A percentile compares a stretch with the other conserved stretches of the same genome.
Conservation (phyloP, 2,797 vertebrate genomes). For the Numenius phaeopus region DNA sequence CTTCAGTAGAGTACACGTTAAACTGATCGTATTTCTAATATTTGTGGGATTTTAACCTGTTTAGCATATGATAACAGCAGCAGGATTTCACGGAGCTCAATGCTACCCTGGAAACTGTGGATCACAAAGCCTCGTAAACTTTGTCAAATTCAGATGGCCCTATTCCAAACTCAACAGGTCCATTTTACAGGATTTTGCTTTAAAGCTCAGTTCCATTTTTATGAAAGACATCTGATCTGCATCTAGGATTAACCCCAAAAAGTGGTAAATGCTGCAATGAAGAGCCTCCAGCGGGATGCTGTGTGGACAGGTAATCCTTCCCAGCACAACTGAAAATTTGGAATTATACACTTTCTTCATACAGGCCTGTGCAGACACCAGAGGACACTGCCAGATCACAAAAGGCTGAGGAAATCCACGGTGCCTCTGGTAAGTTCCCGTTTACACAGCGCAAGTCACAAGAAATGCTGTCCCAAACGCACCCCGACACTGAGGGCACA, state of each 20-base stretch:
- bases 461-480: not conserved
- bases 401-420: not conserved
- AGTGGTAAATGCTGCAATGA: not conserved
- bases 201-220: not conserved
- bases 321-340: not conserved
- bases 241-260: not conserved
- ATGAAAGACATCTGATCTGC: not conserved
- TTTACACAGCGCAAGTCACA: not conserved
- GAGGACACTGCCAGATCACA: not conserved
- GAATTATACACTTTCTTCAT: too few species aligned
- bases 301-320: fast-evolving
- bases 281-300: fast-evolving
- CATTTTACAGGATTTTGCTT: not conserved
- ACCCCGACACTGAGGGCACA: fast-evolving
- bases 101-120: not conserved
- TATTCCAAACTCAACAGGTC: not conserved
- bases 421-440: not conserved
- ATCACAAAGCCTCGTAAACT: not conserved
- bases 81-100: not conserved
- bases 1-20: not conserved
- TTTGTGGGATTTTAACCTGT: not conserved
- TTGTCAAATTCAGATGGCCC: not conserved
- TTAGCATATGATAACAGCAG: not conserved
- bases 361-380: not conserved
- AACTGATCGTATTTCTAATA: not conserved